Evolutionary conservation across 2,888 invertebrate species (phyloP), one percentile per base, ranked within the genome.

Genomic region (Teinopalpus imperialis): DNA sequence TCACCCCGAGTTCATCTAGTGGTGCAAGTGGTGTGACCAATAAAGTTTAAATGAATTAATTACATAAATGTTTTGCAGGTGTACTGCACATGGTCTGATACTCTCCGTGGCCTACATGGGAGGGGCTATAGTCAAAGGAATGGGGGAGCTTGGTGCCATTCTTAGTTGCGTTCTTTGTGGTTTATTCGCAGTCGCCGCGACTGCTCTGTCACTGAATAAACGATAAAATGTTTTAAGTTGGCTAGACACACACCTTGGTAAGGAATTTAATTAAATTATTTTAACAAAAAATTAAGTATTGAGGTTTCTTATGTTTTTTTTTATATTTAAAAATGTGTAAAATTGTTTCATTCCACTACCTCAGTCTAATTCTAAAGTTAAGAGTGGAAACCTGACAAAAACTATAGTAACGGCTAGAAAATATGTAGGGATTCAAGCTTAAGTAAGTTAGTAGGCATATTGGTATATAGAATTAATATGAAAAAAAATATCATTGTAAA

Each of bases 41-140:
- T n/a, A n/a, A n/a, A n/a, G n/a, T n/a, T n/a, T n/a, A n/a, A n/a
- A 7, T 26, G 18, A 24, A 36, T 41, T 16, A 16, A 16, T 16
- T 16, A 16, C 4, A 16, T 16, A 16, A 16, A 16, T 47, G 2
- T 16, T 30, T 16, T 1, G 8, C 69, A 91, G 91, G 53, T 91
- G 91, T 62, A 90, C 90, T 0, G 90, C 90, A 0, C 90, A 90
- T 63, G 92, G 91, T 0, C 69, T 91, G 10, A 77, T 91, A 51
- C 74, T 91, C 7, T 88, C 90, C 0, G 67, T 89, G 42, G 77
- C 85, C 40, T 90, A 89, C 56, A 64, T 90, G 66, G 79, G 87
- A 3, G 90, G 90, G 1, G 83, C 90, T 1, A 54, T 78, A 1
- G 87, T 89, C 10, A 82, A 90, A 3, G 90, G 69, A 43, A 53